A percentile compares a stretch with the other conserved stretches of the same genome.
These are phyloP conservation scores for Cryptoblepharus egeriae DNA, from an alignment of 2,797 vertebrate genomes.

Conservation along the genomic window DNA sequence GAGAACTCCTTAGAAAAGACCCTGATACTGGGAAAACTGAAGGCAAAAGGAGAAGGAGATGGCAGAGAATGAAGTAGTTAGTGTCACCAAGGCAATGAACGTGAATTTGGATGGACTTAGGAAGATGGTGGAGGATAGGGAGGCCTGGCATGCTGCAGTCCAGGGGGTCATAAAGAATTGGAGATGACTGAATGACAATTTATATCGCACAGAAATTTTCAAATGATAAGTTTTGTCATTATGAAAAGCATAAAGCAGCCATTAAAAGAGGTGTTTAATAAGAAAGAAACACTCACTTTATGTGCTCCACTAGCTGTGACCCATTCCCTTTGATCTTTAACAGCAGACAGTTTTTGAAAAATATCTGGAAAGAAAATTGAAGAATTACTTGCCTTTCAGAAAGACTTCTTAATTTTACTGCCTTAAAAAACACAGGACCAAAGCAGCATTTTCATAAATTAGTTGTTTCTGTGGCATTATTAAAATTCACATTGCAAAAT, in stretches of 20 bases:
- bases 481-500: conserved; percentile 12
- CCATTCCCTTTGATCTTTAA: conserved; percentile 83
- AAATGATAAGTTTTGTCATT: conserved; percentile 23
- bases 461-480: conserved; percentile 10
- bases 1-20: no score
- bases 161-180: no score
- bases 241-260: neutral
- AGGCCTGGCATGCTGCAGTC: no score
- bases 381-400: conserved; percentile 4
- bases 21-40: no score
- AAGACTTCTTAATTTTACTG: conserved; percentile 42
- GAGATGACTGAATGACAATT: conserved; percentile 12
- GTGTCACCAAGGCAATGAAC: no score
- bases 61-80: no score
- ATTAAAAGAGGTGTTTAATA: conserved; percentile 5
- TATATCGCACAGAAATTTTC: neutral
- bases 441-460: neutral
- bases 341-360: conserved; percentile 87
- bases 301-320: conserved; percentile 83
- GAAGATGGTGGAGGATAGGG: no score
- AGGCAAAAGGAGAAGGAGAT: no score
- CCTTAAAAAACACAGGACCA: conserved; percentile 13
- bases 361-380: conserved; percentile 78
- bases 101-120: no score
- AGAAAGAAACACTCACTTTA: conserved; percentile 75